Percentiles rank a stretch among this genome's conserved stretches.
These are phyloP conservation scores for Disparrhopalites patrizii DNA, from an alignment of 2,888 invertebrate genomes.

Conservation along the genomic window DNA sequence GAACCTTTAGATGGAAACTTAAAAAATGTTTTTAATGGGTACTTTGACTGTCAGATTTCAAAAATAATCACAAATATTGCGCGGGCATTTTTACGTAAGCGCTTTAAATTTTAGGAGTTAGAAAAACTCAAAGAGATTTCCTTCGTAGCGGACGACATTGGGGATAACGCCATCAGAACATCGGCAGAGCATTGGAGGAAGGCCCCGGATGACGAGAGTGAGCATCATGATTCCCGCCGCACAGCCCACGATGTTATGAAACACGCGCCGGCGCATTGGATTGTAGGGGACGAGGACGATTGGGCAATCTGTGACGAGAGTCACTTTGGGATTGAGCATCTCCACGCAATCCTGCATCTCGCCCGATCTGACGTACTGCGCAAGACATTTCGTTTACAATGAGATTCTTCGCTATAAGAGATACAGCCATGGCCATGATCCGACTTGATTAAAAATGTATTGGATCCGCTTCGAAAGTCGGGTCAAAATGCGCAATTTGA, in stretches of 20 bases:
- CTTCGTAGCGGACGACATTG: neutral
- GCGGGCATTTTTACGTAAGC: no score
- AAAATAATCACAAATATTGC: no score
- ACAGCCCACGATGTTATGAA: constrained; percentile 9
- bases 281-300: constrained; percentile 4
- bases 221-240: constrained; percentile 13
- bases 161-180: constrained; percentile 15
- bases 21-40: no score
- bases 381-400: no score
- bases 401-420: no score
- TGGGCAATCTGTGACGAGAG: constrained; percentile 11
- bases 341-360: constrained; percentile 1
- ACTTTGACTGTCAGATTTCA: no score
- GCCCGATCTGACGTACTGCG: neutral
- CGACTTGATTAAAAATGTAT: no score
- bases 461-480: no score
- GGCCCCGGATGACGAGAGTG: constrained; percentile 7
- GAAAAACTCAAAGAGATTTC: constrained; percentile 20
- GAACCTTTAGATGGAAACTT: no score
- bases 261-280: neutral
- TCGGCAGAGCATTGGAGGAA: constrained; percentile 5
- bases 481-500: no score
- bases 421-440: no score
- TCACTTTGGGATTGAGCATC: neutral
- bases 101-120: no score